phyloP scores from a whole-genome alignment of 2,113 vertebrate genomes.

The Solea senegalensis region DNA sequence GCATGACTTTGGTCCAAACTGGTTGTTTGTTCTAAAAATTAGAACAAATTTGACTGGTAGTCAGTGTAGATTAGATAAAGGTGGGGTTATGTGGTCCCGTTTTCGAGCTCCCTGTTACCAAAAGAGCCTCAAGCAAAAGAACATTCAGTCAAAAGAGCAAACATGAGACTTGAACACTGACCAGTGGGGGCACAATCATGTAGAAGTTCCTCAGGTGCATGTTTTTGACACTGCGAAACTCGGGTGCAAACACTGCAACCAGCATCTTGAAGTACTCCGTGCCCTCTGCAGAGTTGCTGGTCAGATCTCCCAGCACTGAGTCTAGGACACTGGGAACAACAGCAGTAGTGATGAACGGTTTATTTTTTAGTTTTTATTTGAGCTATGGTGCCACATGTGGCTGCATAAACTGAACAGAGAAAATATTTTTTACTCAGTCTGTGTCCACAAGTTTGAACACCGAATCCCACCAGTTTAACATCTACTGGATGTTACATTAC shows the following conservation, averaged over 20 bases:
- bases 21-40: too few relatives aligned
- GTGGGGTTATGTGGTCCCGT: too few relatives aligned
- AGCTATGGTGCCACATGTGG: conserved; percentile 34
- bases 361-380: background rate
- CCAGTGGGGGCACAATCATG: conserved; percentile 96
- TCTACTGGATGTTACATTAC: background rate
- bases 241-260: conserved; percentile 93
- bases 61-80: too few relatives aligned
- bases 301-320: conserved; percentile 91
- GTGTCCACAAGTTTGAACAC: background rate
- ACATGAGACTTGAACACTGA: conserved; percentile 68
- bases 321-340: conserved; percentile 81
- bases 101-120: background rate
- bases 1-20: too few relatives aligned
- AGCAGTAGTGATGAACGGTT: background rate
- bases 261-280: conserved; percentile 99
- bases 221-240: conserved; percentile 96
- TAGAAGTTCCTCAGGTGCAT: conserved; percentile 98
- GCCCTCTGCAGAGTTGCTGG: conserved; percentile 95
- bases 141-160: background rate
- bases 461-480: background rate
- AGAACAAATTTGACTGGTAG: too few relatives aligned
- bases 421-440: background rate
- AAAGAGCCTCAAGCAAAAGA: background rate
- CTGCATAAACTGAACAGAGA: background rate